Conservation (phyloP, 2,888 invertebrate genomes). For the Ophioninae sp. region DNA sequence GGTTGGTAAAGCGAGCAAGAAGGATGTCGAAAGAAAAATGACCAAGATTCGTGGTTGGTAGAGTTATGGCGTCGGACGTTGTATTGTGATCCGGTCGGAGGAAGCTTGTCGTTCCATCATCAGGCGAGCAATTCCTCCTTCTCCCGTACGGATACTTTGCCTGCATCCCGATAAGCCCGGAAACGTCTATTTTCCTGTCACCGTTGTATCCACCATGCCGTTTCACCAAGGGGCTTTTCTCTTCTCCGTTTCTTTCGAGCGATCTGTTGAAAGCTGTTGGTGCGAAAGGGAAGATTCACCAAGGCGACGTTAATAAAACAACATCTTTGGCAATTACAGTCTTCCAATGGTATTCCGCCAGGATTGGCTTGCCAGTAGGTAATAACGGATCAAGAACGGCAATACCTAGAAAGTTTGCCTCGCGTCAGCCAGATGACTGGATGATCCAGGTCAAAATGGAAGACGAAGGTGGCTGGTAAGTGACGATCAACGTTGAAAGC, state of each 20-base stretch:
- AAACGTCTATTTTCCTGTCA: slow-evolving; percentile 68
- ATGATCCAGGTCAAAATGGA: not conserved
- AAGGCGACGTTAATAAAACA: slow-evolving; percentile 66
- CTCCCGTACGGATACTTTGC: slow-evolving; percentile 22
- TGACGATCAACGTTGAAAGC: not conserved
- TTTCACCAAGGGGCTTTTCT: slow-evolving; percentile 18
- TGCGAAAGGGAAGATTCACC: slow-evolving; percentile 59
- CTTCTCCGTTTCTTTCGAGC: slow-evolving; percentile 19
- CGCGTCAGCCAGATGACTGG: not conserved
- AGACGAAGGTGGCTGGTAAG: not conserved
- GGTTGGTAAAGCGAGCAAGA: slow-evolving; percentile 15
- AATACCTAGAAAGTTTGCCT: not conserved
- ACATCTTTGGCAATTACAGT: slow-evolving; percentile 12
- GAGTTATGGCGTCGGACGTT: slow-evolving; percentile 28
- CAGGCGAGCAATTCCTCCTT: slow-evolving; percentile 35
- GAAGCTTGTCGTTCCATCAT: slow-evolving; percentile 63
- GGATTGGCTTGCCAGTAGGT: not conserved
- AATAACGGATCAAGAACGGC: not conserved
- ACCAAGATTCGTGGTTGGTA: not conserved
- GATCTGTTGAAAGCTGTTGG: slow-evolving; percentile 24
- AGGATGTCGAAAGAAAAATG: not conserved
- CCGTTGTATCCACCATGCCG: slow-evolving; percentile 34
- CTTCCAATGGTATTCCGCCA: slow-evolving; percentile 8
- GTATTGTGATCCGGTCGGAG: slow-evolving; percentile 56
- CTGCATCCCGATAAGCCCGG: slow-evolving; percentile 46